phyloP scores from a whole-genome alignment of 2,888 invertebrate genomes.

The Hesperia comma region DNA sequence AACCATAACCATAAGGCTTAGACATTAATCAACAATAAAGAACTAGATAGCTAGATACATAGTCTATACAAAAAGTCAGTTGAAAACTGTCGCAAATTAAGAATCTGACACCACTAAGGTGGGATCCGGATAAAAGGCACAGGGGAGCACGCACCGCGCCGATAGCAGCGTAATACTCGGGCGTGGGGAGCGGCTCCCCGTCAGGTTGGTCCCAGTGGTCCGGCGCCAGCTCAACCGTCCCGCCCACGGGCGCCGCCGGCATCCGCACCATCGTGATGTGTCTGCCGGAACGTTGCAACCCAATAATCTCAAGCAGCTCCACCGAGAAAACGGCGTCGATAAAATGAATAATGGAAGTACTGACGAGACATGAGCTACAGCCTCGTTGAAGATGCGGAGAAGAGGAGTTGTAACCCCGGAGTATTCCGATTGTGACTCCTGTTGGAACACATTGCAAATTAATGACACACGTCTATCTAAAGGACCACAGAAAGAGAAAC shows the following conservation, averaged over 20 bases:
- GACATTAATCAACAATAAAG: too few relatives aligned
- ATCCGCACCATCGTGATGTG: slow-evolving; percentile 42
- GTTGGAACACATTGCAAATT: slow-evolving; percentile 21
- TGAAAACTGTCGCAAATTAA: too few relatives aligned
- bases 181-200: slow-evolving; percentile 21
- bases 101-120: too few relatives aligned
- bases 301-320: neutral
- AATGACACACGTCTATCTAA: neutral
- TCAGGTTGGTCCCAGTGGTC: neutral
- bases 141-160: slow-evolving; percentile 8
- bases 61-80: too few relatives aligned
- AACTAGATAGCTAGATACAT: too few relatives aligned
- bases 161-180: slow-evolving; percentile 37
- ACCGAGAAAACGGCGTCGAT: neutral
- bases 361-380: slow-evolving; percentile 62
- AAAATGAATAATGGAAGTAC: slow-evolving; percentile 33
- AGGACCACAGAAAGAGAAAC: too few relatives aligned
- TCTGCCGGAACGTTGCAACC: slow-evolving; percentile 25
- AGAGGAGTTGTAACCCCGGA: slow-evolving; percentile 63
- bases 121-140: neutral
- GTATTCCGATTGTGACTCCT: slow-evolving; percentile 68
- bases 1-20: too few relatives aligned
- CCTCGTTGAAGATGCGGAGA: slow-evolving; percentile 67
- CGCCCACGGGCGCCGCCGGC: slow-evolving; percentile 31
- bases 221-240: slow-evolving; percentile 19